Percentiles rank a stretch among this genome's conserved stretches.
phyloP scores from a whole-genome alignment of 1,140 invertebrate species.

The Ceratina calcarata region DNA sequence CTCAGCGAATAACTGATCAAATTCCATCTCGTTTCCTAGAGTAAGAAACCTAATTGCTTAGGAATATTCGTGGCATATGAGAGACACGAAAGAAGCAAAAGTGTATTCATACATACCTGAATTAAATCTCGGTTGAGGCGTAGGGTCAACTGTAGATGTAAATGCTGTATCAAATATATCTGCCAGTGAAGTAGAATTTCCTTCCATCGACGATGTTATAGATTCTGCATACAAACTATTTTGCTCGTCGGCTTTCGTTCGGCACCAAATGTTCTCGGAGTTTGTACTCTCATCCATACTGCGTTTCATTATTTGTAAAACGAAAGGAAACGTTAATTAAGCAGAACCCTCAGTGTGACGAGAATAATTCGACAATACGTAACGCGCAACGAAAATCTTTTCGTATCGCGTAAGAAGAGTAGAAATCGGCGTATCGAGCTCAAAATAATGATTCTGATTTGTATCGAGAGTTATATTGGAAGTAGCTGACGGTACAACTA shows the following conservation, averaged over 20 bases:
- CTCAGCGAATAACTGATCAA: conserved; percentile 80
- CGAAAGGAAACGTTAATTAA: conserved; percentile 1
- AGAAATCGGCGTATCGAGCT: too few relatives aligned
- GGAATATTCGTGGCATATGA: not conserved
- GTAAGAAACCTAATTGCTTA: not conserved
- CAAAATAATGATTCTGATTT: not conserved
- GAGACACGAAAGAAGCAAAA: not conserved
- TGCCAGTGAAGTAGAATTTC: conserved; percentile 78
- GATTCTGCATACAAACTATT: conserved; percentile 71
- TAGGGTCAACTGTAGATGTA: conserved; percentile 80
- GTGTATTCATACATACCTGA: conserved; percentile 67
- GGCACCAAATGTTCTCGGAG: conserved; percentile 73
- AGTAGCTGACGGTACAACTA: not conserved
- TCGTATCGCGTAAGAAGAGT: not conserved
- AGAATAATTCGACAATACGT: not conserved
- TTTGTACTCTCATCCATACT: conserved; percentile 75
- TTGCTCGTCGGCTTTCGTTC: conserved; percentile 71
- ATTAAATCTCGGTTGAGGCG: conserved; percentile 75
- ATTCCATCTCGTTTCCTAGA: conserved; percentile 79
- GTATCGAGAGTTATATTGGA: too few relatives aligned
- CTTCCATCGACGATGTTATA: conserved; percentile 72
- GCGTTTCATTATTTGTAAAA: conserved; percentile 29
- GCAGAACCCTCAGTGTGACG: not conserved
- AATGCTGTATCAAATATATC: conserved; percentile 82
- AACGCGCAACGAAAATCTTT: conserved; percentile 3